Evolutionary conservation across 2,797 vertebrate genomes (phyloP).

Genomic region (Myotis planiceps): DNA sequence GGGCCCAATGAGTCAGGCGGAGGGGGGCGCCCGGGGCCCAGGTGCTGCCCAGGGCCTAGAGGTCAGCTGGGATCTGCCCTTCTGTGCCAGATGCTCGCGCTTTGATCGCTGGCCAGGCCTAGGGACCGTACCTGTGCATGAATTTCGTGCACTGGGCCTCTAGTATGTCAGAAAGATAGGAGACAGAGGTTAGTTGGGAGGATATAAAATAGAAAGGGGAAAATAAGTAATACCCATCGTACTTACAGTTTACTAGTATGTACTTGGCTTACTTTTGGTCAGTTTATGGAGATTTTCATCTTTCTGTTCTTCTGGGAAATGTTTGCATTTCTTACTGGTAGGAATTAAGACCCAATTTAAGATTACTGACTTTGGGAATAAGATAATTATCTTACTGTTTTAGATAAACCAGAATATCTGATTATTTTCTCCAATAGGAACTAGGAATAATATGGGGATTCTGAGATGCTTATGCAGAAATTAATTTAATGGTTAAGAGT

Average conservation of each 20-base stretch:
- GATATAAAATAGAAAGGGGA: neutral
- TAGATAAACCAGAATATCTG: constrained; percentile 5
- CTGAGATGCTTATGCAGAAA: constrained; percentile 9
- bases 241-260: neutral
- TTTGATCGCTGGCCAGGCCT: too few species aligned
- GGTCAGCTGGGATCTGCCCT: too few species aligned
- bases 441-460: neutral
- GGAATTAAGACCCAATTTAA: constrained; percentile 31
- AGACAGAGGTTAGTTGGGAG: neutral
- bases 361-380: constrained; percentile 1
- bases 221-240: neutral
- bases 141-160: too few species aligned
- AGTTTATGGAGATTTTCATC: neutral
- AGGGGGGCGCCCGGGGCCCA: too few species aligned
- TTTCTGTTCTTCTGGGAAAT: constrained; percentile 34
- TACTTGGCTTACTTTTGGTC: neutral
- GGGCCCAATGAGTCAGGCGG: too few species aligned
- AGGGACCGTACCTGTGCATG: too few species aligned
- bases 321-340: constrained; percentile 21
- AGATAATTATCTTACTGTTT: neutral
- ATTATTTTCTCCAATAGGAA: neutral
- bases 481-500: constrained; percentile 9
- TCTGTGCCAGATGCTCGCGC: too few species aligned
- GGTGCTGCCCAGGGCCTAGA: too few species aligned
- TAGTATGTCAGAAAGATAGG: neutral